These are phyloP conservation scores for Noturus placidus DNA, from an alignment of 2,113 vertebrate species.

Conservation along the genomic window DNA sequence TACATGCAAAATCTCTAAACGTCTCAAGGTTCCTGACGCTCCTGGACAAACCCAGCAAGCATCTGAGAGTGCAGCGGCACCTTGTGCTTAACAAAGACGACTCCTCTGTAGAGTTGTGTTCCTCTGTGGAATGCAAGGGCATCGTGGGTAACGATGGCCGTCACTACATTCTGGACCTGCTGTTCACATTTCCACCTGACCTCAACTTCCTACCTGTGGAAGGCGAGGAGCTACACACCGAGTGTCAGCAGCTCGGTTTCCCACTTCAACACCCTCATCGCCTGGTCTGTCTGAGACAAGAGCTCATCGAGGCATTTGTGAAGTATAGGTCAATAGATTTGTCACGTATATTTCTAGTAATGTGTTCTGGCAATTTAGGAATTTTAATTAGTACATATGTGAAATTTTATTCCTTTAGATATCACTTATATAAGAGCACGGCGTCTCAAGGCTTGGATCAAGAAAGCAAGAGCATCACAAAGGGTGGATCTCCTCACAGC, in stretches of 20 bases:
- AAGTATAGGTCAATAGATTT: constrained; percentile 80
- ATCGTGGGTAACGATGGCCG: constrained; percentile 93
- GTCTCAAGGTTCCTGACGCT: constrained; percentile 78
- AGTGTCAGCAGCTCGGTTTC: constrained; percentile 81
- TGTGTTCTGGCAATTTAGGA: background rate
- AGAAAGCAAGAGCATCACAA: background rate
- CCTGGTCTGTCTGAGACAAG: constrained; percentile 86
- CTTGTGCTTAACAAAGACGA: constrained; percentile 84
- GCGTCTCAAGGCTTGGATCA: constrained; percentile 4
- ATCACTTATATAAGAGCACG: constrained; percentile 76
- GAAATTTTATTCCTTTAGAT: constrained; percentile 61
- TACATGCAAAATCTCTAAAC: background rate
- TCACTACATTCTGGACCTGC: constrained; percentile 89
- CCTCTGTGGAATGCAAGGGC: constrained; percentile 91
- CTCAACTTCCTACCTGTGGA: constrained; percentile 87
- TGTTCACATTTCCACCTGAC: constrained; percentile 91
- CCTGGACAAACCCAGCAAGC: constrained; percentile 86
- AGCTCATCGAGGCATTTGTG: constrained; percentile 87
- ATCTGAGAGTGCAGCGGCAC: constrained; percentile 86
- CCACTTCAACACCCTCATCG: constrained; percentile 83
- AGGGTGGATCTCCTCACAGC: background rate
- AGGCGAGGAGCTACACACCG: constrained; percentile 78
- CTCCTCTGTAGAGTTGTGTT: constrained; percentile 85
- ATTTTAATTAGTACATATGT: background rate
- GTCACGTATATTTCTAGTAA: background rate